Evolutionary conservation across 2,888 invertebrate species (phyloP), one percentile per base, ranked within the genome.

Genomic region (Dicyrtoma fusca): DNA sequence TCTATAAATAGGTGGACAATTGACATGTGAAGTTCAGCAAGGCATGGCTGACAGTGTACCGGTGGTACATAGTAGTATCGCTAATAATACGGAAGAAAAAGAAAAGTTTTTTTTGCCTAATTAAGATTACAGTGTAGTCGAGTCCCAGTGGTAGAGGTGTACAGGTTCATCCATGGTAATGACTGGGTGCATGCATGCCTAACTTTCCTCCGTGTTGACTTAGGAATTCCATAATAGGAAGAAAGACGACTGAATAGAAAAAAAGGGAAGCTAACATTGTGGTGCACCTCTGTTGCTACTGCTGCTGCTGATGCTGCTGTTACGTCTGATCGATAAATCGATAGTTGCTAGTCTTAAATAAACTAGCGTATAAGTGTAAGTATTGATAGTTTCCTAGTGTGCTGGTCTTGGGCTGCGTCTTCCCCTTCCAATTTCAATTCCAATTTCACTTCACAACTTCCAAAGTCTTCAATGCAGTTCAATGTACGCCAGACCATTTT

Each of bases 131-230:
- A 34, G 34, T 34, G 34, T 34, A 5, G 34, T 34, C 3, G 34
- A 34, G 34, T 59, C 13, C 62, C 62, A 49, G 49, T 49, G 49
- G 49, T 49, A 17, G 14, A 49, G 17, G 49, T 49, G 49, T 49
- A 49, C 53, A 53, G 8, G 21, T 14, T 21, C 49, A 14, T 49
- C 17, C 53, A 53, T 21, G 11, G 2, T 21, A 53, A 49, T 17
- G 17, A 17, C 49, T 49, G 11, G 11, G 13, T 17, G 49, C 17
- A 14, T 49, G 34, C 34, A 34, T 34, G 34, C 34, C 8, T 34
- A 34, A 34, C 34, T 34, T 34, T 34, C 34, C 34, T 3, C 8
- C 8, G 34, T 8, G 34, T 34, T 34, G 34, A 8, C 34, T 34
- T 34, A 34, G 34, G 34, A 34, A 34, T 34, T 34, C 34, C 4